Evolutionary conservation across 2,113 vertebrate species (phyloP).

Genomic region (Atherinomorus stipes): DNA sequence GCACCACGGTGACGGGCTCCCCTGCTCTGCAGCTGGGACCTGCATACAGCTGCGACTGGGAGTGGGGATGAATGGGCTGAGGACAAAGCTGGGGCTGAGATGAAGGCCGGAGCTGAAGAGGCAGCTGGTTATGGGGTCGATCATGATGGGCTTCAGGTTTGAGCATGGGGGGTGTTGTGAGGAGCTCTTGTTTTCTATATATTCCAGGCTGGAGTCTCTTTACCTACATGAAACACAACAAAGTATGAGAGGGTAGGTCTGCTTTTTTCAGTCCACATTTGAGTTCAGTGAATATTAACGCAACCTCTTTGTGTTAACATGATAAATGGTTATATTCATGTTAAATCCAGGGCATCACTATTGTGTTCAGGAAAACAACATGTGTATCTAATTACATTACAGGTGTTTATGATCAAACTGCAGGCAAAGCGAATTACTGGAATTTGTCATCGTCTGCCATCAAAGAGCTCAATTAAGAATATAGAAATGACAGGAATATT

Average conservation of each 20-base stretch:
- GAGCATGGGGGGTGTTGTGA: constrained; percentile 37
- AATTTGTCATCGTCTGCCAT: constrained; percentile 47
- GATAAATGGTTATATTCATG: constrained; percentile 53
- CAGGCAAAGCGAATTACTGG: constrained; percentile 37
- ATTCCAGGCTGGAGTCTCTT: constrained; percentile 81
- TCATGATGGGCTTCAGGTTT: constrained; percentile 32
- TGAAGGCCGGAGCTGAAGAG: constrained; percentile 15
- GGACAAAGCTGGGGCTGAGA: constrained; percentile 54
- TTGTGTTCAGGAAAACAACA: constrained; percentile 46
- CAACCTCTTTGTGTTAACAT: constrained; percentile 38
- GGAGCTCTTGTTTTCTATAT: constrained; percentile 53
- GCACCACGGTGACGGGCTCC: constrained; percentile 44
- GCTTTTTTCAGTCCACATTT: constrained; percentile 22
- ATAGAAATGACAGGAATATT: constrained; percentile 34
- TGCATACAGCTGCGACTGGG: constrained; percentile 44
- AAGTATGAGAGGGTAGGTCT: background rate
- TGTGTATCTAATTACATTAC: constrained; percentile 47
- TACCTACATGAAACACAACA: constrained; percentile 82
- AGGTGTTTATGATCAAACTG: constrained; percentile 59
- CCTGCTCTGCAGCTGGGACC: constrained; percentile 55
- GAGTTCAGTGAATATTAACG: constrained; percentile 47
- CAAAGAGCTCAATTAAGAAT: constrained; percentile 49
- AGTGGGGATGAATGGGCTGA: constrained; percentile 40
- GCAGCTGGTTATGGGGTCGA: constrained; percentile 19
- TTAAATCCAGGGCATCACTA: constrained; percentile 61